A percentile compares a stretch with the other conserved stretches of the same genome.
Evolutionary conservation across 1,140 invertebrate species (phyloP).

Genomic region (Watersipora subatra): DNA sequence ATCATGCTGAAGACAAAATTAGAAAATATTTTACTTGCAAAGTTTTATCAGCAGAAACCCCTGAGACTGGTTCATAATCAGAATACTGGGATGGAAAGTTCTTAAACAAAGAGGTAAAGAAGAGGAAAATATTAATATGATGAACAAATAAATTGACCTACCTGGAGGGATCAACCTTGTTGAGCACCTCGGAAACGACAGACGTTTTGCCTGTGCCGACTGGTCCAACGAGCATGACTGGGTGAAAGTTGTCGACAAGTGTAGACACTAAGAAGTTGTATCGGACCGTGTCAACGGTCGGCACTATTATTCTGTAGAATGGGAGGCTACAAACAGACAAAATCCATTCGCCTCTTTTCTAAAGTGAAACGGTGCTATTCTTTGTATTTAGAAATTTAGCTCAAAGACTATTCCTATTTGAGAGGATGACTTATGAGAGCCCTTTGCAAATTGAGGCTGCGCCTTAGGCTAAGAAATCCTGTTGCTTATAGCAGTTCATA

Average conservation of each 20-base stretch:
- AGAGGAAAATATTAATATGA: no score
- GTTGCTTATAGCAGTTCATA: no score
- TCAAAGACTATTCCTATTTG: no score
- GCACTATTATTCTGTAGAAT: conserved; percentile 67
- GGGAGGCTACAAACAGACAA: conserved; percentile 46
- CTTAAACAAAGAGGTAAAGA: no score
- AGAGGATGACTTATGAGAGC: neutral
- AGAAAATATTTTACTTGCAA: no score
- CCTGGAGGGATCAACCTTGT: conserved; percentile 44
- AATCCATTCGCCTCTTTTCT: neutral
- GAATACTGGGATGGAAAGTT: no score
- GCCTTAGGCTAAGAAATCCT: no score
- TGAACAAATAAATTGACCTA: neutral
- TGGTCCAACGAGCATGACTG: conserved; percentile 60
- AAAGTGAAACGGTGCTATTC: neutral
- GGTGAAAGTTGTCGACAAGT: conserved; percentile 50
- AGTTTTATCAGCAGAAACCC: no score
- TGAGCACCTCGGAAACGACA: conserved; percentile 53
- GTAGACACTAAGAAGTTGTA: conserved; percentile 56
- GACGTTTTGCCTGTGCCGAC: conserved; percentile 68
- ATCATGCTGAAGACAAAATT: no score
- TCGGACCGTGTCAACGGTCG: conserved; percentile 65
- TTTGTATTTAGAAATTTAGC: no score
- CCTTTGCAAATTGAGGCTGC: no score
- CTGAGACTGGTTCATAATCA: no score